These are phyloP conservation scores for Sorex fumeus DNA, from an alignment of 2,113 vertebrate species.

Conservation along the genomic window DNA sequence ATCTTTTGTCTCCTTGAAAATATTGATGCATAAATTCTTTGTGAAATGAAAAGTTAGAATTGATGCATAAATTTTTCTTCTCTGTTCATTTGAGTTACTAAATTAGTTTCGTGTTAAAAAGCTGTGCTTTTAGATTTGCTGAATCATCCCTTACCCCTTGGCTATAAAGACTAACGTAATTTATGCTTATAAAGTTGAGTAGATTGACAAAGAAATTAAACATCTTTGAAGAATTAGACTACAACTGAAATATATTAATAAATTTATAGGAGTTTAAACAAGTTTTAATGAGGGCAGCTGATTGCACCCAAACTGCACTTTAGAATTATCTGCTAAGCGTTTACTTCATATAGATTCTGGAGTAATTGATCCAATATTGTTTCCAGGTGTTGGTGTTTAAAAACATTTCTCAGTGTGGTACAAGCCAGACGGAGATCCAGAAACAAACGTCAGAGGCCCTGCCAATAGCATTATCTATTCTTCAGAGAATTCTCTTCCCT, in stretches of 20 bases:
- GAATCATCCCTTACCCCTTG: background rate
- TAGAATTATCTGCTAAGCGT: conserved; percentile 18
- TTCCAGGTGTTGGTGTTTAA: background rate
- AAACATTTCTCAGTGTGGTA: background rate
- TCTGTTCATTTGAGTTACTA: conserved; percentile 43
- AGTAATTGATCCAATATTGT: background rate
- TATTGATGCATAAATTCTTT: conserved; percentile 63
- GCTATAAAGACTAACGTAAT: conserved; percentile 48
- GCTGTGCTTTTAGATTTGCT: conserved; percentile 54
- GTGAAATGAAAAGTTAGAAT: conserved; percentile 27
- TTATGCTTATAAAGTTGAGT: conserved; percentile 65
- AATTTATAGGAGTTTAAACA: conserved; percentile 50
- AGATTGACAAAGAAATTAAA: conserved; percentile 56
- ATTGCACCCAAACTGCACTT: background rate
- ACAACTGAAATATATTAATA: background rate
- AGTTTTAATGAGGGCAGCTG: background rate
- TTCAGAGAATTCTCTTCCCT: background rate
- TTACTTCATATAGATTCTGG: background rate
- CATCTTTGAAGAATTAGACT: conserved; percentile 45
- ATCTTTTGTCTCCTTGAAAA: conserved; percentile 66
- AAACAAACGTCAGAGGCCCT: background rate
- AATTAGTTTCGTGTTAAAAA: conserved; percentile 67
- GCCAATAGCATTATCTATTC: background rate
- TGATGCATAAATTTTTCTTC: conserved; percentile 50
- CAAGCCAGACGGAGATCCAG: background rate